Conservation (phyloP, 2,888 invertebrate species). For the Drosophila nigricruria region DNA sequence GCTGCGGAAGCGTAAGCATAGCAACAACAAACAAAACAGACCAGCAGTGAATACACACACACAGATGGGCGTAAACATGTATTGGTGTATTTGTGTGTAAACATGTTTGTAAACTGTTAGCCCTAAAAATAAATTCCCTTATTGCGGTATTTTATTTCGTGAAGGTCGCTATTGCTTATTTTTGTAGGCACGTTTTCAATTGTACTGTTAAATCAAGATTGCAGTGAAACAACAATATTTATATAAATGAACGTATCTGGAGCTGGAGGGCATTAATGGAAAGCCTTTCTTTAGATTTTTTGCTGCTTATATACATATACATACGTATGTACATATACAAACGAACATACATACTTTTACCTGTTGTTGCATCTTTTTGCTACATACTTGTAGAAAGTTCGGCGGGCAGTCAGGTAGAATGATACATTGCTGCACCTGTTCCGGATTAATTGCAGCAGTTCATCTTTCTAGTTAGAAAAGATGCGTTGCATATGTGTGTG, state of each 20-base stretch:
- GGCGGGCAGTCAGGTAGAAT: slow-evolving; percentile 30
- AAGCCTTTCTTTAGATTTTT: neutral
- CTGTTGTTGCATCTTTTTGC: slow-evolving; percentile 30
- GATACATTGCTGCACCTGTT: slow-evolving; percentile 25
- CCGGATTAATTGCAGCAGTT: slow-evolving; percentile 15
- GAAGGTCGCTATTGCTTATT: slow-evolving; percentile 48
- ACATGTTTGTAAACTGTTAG: slow-evolving; percentile 13
- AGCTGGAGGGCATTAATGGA: neutral
- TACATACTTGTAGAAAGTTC: slow-evolving; percentile 41
- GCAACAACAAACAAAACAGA: slow-evolving; percentile 12
- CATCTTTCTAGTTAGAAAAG: slow-evolving; percentile 14
- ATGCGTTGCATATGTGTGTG: neutral
- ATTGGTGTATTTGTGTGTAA: slow-evolving; percentile 2
- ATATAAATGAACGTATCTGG: too few species aligned
- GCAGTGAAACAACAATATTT: neutral
- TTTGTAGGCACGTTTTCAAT: slow-evolving; percentile 30
- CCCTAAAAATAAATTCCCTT: slow-evolving; percentile 42
- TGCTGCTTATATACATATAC: neutral
- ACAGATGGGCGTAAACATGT: neutral
- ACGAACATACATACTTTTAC: slow-evolving; percentile 9
- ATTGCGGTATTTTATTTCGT: slow-evolving; percentile 17
- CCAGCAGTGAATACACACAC: slow-evolving; percentile 22
- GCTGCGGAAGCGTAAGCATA: slow-evolving; percentile 13
- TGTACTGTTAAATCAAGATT: neutral
- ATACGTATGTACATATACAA: neutral